Conservation (phyloP, 2,888 invertebrate genomes). For the Melitaea athalia region DNA sequence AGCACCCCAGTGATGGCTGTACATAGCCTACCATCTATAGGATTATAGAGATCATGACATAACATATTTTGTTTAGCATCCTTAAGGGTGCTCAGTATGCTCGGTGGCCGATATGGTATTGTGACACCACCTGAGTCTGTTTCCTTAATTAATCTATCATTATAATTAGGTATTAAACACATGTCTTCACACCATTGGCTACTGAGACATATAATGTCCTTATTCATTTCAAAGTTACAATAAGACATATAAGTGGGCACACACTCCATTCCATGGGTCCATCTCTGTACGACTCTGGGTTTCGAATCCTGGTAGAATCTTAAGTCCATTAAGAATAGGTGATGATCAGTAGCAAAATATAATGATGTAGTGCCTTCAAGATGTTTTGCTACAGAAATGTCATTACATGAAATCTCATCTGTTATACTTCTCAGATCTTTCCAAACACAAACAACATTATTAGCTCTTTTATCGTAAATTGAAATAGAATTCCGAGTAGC, state of each 20-base stretch:
- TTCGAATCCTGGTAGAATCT: conserved; percentile 52
- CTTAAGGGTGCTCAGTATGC: conserved; percentile 56
- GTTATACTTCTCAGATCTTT: conserved; percentile 52
- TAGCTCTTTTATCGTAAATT: conserved; percentile 69
- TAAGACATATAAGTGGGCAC: conserved; percentile 71
- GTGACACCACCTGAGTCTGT: conserved; percentile 51
- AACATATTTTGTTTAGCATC: conserved; percentile 57
- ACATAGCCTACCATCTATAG: conserved; percentile 59
- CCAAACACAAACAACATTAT: conserved; percentile 53
- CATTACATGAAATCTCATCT: conserved; percentile 60
- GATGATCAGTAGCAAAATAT: conserved; percentile 67
- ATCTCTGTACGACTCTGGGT: conserved; percentile 69
- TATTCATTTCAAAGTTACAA: conserved; percentile 59
- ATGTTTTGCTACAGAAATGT: conserved; percentile 60
- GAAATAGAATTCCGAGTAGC: conserved; percentile 57
- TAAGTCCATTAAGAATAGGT: conserved; percentile 66
- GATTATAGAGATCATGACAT: conserved; percentile 61
- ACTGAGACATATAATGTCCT: conserved; percentile 63
- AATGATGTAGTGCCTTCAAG: conserved; percentile 54
- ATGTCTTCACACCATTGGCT: conserved; percentile 76
- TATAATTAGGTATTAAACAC: conserved; percentile 64
- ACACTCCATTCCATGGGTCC: conserved; percentile 82
- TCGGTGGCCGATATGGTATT: conserved; percentile 68
- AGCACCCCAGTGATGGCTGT: conserved; percentile 60
- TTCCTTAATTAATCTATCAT: conserved; percentile 49